Evolutionary conservation across 2,797 vertebrate genomes (phyloP), one percentile per base, ranked within the genome.

Genomic region (Sebastolobus alascanus): DNA sequence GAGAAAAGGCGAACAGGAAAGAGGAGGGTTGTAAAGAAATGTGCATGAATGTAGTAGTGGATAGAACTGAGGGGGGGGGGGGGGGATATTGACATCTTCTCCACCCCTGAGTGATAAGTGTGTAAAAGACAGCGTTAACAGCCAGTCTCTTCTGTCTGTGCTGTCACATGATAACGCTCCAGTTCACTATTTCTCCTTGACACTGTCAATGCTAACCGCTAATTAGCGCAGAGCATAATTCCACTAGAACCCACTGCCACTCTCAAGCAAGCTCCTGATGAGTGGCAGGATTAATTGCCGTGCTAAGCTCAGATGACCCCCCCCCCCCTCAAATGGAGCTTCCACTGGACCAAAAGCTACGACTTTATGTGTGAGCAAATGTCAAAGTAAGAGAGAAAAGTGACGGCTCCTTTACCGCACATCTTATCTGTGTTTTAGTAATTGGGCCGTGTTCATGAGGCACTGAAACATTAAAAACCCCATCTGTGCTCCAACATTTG

Each of bases 211-310:
- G 84, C 88, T 87, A 91, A 91, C 84, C 75, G 46, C 89, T 92
- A 94, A 95, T 95, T 93, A 95, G 90, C 38, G 13, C 77, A 50
- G 70, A 87, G 80, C 73, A 89, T 92, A 90, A 93, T 93, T 90
- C 87, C 82, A 73, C 84, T 67, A 79, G 83, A 87, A 88, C 86
- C 84, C 80, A 33, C 75, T 69, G 73, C 68, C 76, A 73, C 87
- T 85, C 75, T 84, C 63, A 73, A 63, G 67, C 82, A 78, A 76
- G 80, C 82, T 82, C 77, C 75, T 72, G 82, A 89, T 92, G 93
- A 95, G 88, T 92, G 90, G 83, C 91, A 89, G 91, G 90, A 94
- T 94, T 94, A 95, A 95, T 94, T 93, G 93, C 79, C 35, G 60
- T 71, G 67, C 79, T 89, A 80, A 87, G 66, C 89, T 83, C 78